Base-by-base conservation (phyloP, 2,888 invertebrate genomes). In the Catonia carolina region DNA sequence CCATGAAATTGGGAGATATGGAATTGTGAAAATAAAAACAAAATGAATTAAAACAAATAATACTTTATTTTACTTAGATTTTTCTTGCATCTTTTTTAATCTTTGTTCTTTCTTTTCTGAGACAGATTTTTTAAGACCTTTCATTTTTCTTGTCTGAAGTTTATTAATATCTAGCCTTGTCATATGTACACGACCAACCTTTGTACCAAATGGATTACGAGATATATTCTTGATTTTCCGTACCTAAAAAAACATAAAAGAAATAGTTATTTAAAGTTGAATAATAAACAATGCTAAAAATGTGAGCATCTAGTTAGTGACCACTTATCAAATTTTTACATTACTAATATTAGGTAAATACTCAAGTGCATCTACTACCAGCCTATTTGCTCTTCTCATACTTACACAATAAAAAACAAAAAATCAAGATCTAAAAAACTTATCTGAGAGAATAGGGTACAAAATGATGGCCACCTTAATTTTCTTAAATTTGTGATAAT, bases 151-250 rank as follows among this genome's bases (percentile, higher is more conserved):
- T 2, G 92, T 93, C 71, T 96, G 95, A 61, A 97, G 74, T 63
- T 82, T 85, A 53, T 80, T 77, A 31, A 96, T 79, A 67, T 92
- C 84, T 69, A 98, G 98, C 66, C 84, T 85, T 63, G 90, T 89
- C 77, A 99, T 82, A 73, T 99, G 99, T 56, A 99, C 84, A 52
- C 94, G 85, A 39, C 95, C 98, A 68, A 90, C 79, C 66, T 85
- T 90, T 7, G 87, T 87, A 54, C 97, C 98, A 68, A 99, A 84
- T 2, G 79, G 82, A 76, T 98, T 93, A 53, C 80, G 81, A 1
- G 85, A 82, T 56, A 96, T 81, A 71, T 99, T 99, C 81, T 98
- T 98, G 77, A 88, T 89, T 68, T 87, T 88, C 63, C 84, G 84
- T 1, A 81, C 77, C 82, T 83, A 66, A n/a, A 72, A 69, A 63